Conservation (phyloP, 2,113 vertebrate genomes). For the Carassius gibelio region DNA sequence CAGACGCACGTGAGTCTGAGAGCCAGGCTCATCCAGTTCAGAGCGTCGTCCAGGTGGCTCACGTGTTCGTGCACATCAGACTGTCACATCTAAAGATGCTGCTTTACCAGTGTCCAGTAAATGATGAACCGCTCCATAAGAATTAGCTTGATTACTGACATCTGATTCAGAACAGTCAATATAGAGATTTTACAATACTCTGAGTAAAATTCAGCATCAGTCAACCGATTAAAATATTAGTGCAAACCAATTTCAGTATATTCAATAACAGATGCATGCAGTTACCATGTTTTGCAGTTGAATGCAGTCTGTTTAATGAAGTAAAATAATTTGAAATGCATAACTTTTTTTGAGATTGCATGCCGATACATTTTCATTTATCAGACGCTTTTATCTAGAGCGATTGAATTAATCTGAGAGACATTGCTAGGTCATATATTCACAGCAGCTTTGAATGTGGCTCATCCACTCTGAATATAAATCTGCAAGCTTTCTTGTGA, state of each 20-base stretch:
- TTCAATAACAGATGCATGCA: not conserved
- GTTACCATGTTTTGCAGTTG: not conserved
- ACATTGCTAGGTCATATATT: too few species aligned
- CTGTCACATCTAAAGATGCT: not conserved
- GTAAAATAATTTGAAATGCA: not conserved
- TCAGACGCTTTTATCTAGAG: too few species aligned
- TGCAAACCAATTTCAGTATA: not conserved
- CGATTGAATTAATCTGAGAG: too few species aligned
- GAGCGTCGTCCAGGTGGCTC: not conserved
- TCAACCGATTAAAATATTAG: not conserved
- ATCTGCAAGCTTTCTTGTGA: not conserved
- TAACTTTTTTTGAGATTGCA: not conserved
- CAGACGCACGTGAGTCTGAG: slow-evolving; percentile 80
- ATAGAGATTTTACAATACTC: not conserved
- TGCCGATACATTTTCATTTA: too few species aligned
- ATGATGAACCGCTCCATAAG: not conserved
- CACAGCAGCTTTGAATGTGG: too few species aligned
- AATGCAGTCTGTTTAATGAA: not conserved
- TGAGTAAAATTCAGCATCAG: not conserved
- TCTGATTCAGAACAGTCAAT: too few species aligned
- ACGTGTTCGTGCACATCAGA: not conserved
- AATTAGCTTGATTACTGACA: not conserved
- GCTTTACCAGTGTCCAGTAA: too few species aligned
- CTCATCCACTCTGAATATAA: not conserved
- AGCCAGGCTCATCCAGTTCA: not conserved